Conservation (phyloP, 2,113 vertebrate genomes). For the Herpetotheres cachinnans region DNA sequence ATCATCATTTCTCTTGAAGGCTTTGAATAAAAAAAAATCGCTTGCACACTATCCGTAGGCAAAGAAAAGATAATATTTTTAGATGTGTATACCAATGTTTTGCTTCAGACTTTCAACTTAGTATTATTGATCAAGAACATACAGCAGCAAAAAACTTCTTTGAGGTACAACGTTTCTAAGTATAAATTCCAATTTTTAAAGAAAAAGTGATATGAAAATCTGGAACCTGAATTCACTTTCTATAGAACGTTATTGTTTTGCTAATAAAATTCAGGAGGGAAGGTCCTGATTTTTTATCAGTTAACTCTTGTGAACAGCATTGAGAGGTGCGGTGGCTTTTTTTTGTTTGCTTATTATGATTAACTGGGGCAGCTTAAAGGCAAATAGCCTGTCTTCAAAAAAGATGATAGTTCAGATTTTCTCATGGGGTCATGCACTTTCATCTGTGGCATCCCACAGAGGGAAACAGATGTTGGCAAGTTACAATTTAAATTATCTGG, state of each 20-base stretch:
- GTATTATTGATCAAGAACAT: constrained; percentile 39
- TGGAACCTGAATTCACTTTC: neutral
- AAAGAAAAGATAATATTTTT: constrained; percentile 59
- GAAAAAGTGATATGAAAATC: neutral
- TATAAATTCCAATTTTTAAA: constrained; percentile 5
- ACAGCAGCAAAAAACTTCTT: constrained; percentile 13
- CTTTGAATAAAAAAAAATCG: constrained; percentile 60
- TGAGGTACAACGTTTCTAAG: constrained; percentile 29
- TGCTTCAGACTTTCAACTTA: constrained; percentile 36
- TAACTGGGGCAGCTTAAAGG: neutral
- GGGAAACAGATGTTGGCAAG: constrained; percentile 56
- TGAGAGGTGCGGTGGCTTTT: neutral
- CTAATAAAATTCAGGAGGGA: constrained; percentile 35
- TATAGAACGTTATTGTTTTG: constrained; percentile 22
- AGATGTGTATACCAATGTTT: constrained; percentile 49
- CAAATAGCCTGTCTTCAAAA: neutral
- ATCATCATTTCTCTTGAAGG: constrained; percentile 72
- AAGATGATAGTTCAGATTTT: constrained; percentile 24
- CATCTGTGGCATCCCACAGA: constrained; percentile 47
- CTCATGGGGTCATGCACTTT: constrained; percentile 51
- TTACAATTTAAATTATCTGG: constrained; percentile 32
- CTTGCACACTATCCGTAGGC: constrained; percentile 47
- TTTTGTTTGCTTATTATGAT: neutral
- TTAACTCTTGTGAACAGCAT: neutral
- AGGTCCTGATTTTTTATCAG: neutral